Conservation (phyloP, 2,888 invertebrate species). For the Brachypalpus laphriformis region DNA sequence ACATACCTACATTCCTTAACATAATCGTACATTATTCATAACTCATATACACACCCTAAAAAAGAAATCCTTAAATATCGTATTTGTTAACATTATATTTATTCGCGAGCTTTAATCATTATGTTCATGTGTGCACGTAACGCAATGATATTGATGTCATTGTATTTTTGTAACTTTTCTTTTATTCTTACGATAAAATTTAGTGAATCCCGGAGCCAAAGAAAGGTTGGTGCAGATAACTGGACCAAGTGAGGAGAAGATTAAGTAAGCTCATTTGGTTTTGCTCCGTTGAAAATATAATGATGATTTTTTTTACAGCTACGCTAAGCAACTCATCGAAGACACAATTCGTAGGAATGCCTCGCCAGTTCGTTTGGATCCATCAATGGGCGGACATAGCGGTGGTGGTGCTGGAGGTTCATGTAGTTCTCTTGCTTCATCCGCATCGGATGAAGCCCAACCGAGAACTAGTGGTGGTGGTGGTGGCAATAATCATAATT, state of each 20-base stretch:
- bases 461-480: conserved; percentile 77
- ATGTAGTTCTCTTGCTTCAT: conserved; percentile 91
- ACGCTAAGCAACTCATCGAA: conserved; percentile 96
- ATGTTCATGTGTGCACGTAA: conserved; percentile 59
- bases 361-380: conserved; percentile 91
- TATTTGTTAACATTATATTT: conserved; percentile 29
- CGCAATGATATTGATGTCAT: background rate
- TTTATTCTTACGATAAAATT: conserved; percentile 76
- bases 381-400: conserved; percentile 81
- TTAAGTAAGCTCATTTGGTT: conserved; percentile 93
- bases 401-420: conserved; percentile 84
- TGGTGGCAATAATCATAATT: conserved; percentile 76
- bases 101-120: conserved; percentile 64
- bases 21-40: conserved; percentile 26
- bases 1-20: conserved; percentile 48
- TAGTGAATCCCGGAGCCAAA: conserved; percentile 97
- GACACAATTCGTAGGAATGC: conserved; percentile 97
- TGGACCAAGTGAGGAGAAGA: conserved; percentile 96
- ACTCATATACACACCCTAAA: background rate
- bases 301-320: conserved; percentile 84
- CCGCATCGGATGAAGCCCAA: conserved; percentile 85
- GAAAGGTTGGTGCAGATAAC: conserved; percentile 98
- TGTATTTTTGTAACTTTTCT: background rate
- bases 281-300: background rate
- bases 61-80: background rate